phyloP scores from a whole-genome alignment of 1,140 invertebrate species.

The Chionoecetes opilio region DNA sequence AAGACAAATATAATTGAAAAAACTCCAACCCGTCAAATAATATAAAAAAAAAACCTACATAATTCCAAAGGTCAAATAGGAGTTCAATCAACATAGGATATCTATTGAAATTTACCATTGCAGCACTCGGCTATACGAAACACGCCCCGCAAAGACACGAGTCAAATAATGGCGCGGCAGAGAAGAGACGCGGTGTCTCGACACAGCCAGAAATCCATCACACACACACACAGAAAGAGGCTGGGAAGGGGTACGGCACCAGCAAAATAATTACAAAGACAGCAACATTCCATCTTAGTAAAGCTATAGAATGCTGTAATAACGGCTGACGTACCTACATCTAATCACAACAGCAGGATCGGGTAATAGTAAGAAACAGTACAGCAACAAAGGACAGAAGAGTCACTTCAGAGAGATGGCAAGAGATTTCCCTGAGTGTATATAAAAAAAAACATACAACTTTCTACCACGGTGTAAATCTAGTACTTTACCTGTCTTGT shows the following conservation, averaged over 20 bases:
- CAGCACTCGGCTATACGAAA: neutral
- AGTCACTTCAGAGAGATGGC: too few relatives aligned
- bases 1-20: too few relatives aligned
- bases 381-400: too few relatives aligned
- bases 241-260: neutral
- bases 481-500: neutral
- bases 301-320: neutral
- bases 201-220: neutral
- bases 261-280: neutral
- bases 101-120: neutral
- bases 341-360: too few relatives aligned
- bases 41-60: too few relatives aligned
- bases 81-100: too few relatives aligned
- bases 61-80: neutral
- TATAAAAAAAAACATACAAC: neutral
- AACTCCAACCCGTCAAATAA: too few relatives aligned
- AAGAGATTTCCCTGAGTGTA: too few relatives aligned
- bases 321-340: too few relatives aligned
- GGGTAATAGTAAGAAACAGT: too few relatives aligned
- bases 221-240: neutral
- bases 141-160: too few relatives aligned
- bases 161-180: too few relatives aligned
- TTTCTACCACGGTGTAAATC: slow-evolving; percentile 17
- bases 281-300: neutral
- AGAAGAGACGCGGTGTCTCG: neutral